Percentiles rank a stretch among this genome's conserved stretches.
These are phyloP conservation scores for Mamestra brassicae DNA, from an alignment of 2,888 invertebrate species.

Conservation along the genomic window DNA sequence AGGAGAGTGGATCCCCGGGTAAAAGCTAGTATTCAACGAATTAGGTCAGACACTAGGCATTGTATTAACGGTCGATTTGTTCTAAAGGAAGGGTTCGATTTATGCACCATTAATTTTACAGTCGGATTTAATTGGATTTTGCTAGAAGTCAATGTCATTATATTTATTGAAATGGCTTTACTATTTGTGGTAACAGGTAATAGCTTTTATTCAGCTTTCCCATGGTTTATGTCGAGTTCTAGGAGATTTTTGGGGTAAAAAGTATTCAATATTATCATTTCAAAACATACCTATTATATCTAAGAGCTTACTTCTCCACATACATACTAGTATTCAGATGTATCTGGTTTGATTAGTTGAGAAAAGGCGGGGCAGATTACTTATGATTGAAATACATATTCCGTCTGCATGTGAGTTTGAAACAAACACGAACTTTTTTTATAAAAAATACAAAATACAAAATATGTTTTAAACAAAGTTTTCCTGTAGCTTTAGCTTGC, in stretches of 20 bases:
- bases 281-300: background rate
- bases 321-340: too few species aligned
- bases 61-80: constrained; percentile 18
- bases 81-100: constrained; percentile 35
- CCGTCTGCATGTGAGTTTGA: too few species aligned
- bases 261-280: background rate
- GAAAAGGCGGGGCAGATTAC: too few species aligned
- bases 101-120: constrained; percentile 39
- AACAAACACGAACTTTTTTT: too few species aligned
- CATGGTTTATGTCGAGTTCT: background rate
- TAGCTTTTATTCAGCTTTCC: background rate
- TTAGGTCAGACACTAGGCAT: background rate
- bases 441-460: too few species aligned
- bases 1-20: too few species aligned
- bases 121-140: constrained; percentile 25
- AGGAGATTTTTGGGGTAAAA: background rate
- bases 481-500: background rate
- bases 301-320: too few species aligned
- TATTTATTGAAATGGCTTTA: background rate
- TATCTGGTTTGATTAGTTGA: too few species aligned
- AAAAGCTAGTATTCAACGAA: background rate
- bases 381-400: too few species aligned
- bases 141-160: constrained; percentile 2
- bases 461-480: background rate
- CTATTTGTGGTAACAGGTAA: background rate